Evolutionary conservation across 2,888 invertebrate genomes (phyloP).

Genomic region (Macrosoma leucophasiata): DNA sequence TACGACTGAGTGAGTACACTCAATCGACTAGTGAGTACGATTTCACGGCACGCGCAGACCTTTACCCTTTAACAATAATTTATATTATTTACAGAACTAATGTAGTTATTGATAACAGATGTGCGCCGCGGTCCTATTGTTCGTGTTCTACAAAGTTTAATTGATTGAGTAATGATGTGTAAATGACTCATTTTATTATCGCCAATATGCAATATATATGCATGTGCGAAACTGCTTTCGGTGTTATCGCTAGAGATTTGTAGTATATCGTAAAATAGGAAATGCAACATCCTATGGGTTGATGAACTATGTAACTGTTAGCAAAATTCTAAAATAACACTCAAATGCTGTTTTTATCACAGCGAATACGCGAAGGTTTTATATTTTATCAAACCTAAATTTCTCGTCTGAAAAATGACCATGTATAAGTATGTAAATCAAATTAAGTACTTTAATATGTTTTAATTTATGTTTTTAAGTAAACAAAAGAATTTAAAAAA

Average conservation of each 20-base stretch:
- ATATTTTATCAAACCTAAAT: too few relatives aligned
- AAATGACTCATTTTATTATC: constrained; percentile 32
- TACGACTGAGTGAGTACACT: constrained; percentile 41
- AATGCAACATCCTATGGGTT: too few relatives aligned
- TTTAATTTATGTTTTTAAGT: too few relatives aligned
- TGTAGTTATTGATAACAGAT: constrained; percentile 51
- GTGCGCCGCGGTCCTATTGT: constrained; percentile 56
- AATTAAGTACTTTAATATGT: too few relatives aligned
- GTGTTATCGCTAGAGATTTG: constrained; percentile 5
- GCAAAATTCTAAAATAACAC: too few relatives aligned
- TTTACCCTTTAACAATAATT: constrained; percentile 62
- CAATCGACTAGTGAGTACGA: constrained; percentile 35
- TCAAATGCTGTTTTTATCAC: too few relatives aligned
- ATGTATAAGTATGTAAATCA: too few relatives aligned
- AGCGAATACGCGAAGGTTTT: too few relatives aligned
- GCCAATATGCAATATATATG: constrained; percentile 29
- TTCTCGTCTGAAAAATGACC: too few relatives aligned
- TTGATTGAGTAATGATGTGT: constrained; percentile 49
- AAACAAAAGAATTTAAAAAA: too few relatives aligned
- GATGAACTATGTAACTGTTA: too few relatives aligned
- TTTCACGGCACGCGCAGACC: constrained; percentile 61
- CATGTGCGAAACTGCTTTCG: constrained; percentile 9
- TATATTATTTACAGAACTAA: constrained; percentile 60
- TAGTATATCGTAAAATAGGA: constrained; percentile 1
- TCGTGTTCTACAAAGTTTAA: constrained; percentile 43